Evolutionary conservation across 2,113 vertebrate genomes (phyloP), one percentile per base, ranked within the genome.

Genomic region (Poeciliopsis turrubarensis): DNA sequence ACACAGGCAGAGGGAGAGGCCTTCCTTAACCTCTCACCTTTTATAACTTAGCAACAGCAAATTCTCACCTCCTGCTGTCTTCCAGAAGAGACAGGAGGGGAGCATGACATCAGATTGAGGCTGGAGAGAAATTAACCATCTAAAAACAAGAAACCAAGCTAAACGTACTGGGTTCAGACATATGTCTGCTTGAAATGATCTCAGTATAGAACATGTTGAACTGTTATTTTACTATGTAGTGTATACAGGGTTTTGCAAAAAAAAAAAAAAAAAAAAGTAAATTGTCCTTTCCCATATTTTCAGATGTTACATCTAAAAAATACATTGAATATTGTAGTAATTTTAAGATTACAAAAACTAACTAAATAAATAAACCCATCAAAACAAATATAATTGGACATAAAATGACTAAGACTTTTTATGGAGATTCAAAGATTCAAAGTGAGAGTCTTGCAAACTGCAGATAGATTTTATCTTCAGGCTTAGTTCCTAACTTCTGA

Each of bases 31-130:
- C 85, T 82, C 85, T 89, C 39, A 86, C 85, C 87, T 86, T 91
- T 82, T 92, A 88, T 88, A 83, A 87, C 90, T 93, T 90, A 87
- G 91, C 86, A 88, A 83, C 54, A 64, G 27, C 57, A 31, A 37
- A 41, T 87, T 64, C 83, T 89, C 79, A 60, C 79, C 65, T 78
- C 77, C 80, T 65, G 65, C 82, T 79, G 84, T 70, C 80, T 77
- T 86, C 75, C 78, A 77, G 32, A 1, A 34, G 77, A 88, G 62
- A 75, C 37, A 34, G 75, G 67, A 85, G 76, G 85, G 68, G 73
- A 84, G 79, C 75, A 77, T 87, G 85, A 82, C 81, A 81, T 88
- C 85, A 72, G 70, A 86, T 83, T 75, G 77, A 66, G 78, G 83
- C 60, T 41, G 25, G 39, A 63, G 54, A 80, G 78, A 82, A 79